These are phyloP conservation scores for Daubentonia madagascariensis DNA, from an alignment of 2,113 vertebrate genomes.

Conservation along the genomic window DNA sequence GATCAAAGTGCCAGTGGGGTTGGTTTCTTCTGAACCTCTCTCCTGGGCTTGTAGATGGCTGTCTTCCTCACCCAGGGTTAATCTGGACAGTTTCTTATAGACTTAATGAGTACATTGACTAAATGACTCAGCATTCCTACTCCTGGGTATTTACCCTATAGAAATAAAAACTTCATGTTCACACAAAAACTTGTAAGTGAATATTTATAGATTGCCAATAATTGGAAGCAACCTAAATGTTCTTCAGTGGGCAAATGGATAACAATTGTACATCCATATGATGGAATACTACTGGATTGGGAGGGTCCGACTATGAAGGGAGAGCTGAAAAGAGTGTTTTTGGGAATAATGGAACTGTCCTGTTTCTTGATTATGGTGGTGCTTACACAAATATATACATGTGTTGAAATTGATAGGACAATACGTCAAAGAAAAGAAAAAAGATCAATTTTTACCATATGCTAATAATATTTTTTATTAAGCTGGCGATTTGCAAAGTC, in stretches of 20 bases:
- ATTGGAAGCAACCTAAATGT: background rate
- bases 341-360: background rate
- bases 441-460: background rate
- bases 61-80: too few relatives aligned
- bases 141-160: background rate
- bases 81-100: background rate
- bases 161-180: background rate
- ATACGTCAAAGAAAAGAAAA: background rate
- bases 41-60: too few relatives aligned
- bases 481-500: slow-evolving; percentile 6
- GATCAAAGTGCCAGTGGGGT: too few relatives aligned
- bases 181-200: background rate
- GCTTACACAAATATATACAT: background rate
- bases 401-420: background rate
- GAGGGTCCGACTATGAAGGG: background rate
- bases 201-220: background rate
- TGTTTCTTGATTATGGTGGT: background rate
- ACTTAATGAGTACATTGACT: background rate
- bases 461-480: background rate
- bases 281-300: background rate
- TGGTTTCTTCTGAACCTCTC: too few relatives aligned
- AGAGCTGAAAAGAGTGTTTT: background rate
- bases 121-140: background rate
- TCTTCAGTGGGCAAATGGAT: background rate
- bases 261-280: background rate